A percentile compares a stretch with the other conserved stretches of the same genome.
Evolutionary conservation across 2,797 vertebrate genomes (phyloP).

Genomic region (Aselliscus stoliczkanus): DNA sequence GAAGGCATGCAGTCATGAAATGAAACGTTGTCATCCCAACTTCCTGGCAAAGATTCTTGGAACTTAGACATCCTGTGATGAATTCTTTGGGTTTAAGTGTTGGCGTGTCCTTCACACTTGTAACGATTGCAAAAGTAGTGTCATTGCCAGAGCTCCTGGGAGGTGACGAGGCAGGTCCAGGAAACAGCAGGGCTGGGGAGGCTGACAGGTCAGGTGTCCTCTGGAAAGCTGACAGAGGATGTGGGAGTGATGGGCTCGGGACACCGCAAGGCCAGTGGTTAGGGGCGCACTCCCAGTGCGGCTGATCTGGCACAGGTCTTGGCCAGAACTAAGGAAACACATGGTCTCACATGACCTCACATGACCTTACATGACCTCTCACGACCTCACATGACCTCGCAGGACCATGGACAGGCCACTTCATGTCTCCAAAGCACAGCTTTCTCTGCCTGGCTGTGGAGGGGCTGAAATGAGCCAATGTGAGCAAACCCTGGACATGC

Average conservation of each 20-base stretch:
- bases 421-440: no score
- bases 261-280: accelerated
- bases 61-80: neutral
- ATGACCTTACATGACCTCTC: no score
- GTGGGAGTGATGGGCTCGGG: accelerated
- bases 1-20: accelerated
- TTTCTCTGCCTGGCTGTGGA: neutral
- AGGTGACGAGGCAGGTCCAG: neutral
- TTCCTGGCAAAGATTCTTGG: neutral
- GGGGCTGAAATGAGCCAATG: accelerated
- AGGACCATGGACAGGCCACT: accelerated
- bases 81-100: neutral
- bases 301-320: neutral
- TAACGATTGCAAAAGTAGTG: neutral
- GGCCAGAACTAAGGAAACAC: no score
- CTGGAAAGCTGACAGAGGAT: neutral
- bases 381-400: neutral
- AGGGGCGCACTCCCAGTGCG: accelerated
- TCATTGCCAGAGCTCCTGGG: accelerated
- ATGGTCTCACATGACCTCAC: no score
- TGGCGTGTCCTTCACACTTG: neutral
- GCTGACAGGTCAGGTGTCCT: neutral
- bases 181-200: neutral
- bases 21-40: neutral
- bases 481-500: accelerated